A percentile compares a stretch with the other conserved stretches of the same genome.
phyloP scores from a whole-genome alignment of 2,888 invertebrate genomes.

The Psylliodes chrysocephalus region DNA sequence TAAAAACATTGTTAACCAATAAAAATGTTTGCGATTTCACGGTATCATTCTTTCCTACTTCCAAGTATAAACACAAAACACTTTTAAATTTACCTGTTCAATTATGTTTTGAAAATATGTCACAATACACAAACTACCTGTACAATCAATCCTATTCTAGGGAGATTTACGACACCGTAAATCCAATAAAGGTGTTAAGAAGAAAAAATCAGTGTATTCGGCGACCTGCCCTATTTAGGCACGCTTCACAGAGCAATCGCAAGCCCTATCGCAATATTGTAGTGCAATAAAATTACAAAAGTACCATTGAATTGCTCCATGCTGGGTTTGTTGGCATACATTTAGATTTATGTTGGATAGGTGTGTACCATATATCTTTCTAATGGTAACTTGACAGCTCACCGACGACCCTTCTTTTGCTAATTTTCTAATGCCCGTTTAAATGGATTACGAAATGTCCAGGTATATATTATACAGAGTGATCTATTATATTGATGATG shows the following conservation, averaged over 20 bases:
- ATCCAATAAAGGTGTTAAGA: conserved; percentile 24
- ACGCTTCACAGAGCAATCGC: conserved; percentile 30
- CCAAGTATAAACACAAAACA: neutral
- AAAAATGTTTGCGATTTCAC: no score
- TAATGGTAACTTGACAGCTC: conserved; percentile 41
- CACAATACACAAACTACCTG: conserved; percentile 3
- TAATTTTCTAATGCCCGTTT: neutral
- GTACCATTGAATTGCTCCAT: conserved; percentile 40
- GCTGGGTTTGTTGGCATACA: conserved; percentile 48
- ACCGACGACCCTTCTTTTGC: conserved; percentile 28
- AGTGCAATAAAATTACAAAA: conserved; percentile 35
- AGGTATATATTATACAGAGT: no score
- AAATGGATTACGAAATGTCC: no score
- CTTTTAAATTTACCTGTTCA: neutral
- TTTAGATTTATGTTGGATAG: conserved; percentile 47
- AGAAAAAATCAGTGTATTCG: conserved; percentile 9
- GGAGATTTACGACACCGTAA: conserved; percentile 24
- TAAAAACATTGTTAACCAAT: no score
- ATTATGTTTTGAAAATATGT: conserved; percentile 1
- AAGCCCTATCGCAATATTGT: conserved; percentile 21
- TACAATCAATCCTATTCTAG: neutral
- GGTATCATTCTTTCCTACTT: neutral
- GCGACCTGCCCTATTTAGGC: conserved; percentile 31
- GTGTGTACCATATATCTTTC: conserved; percentile 44
- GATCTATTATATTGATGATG: no score